These are phyloP conservation scores for Macropus fuliginosus DNA, from an alignment of 2,797 vertebrate genomes.

Conservation along the genomic window DNA sequence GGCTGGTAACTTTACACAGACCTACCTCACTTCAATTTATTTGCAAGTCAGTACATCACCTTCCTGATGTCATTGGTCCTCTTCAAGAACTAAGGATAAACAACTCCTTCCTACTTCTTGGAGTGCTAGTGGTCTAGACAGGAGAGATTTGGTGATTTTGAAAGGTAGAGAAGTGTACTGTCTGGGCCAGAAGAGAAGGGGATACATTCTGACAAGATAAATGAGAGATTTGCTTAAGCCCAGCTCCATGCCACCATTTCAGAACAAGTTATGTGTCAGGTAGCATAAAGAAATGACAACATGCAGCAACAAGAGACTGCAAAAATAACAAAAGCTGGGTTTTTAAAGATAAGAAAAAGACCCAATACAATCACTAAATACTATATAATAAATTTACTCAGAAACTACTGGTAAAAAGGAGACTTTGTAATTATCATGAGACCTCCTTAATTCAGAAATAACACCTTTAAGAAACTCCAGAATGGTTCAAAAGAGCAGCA, in stretches of 20 bases:
- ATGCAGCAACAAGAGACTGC: not conserved
- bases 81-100: not conserved
- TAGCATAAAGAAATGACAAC: not conserved
- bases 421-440: not conserved
- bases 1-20: not conserved
- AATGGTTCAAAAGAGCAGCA: not conserved
- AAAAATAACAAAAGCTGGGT: not conserved
- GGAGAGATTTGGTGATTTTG: not conserved
- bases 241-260: not conserved
- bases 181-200: not conserved
- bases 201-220: not conserved
- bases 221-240: not conserved
- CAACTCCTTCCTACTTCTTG: not conserved
- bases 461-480: not conserved
- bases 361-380: not conserved
- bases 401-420: not conserved
- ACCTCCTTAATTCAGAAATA: not conserved
- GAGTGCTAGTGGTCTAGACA: not conserved
- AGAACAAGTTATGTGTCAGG: not conserved
- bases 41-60: not conserved
- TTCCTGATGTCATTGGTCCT: not conserved
- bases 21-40: not conserved
- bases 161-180: not conserved
- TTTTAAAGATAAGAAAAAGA: not conserved
- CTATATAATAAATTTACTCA: not conserved